These are phyloP conservation scores for Pandion haliaetus DNA, from an alignment of 2,113 vertebrate species.

Conservation along the genomic window DNA sequence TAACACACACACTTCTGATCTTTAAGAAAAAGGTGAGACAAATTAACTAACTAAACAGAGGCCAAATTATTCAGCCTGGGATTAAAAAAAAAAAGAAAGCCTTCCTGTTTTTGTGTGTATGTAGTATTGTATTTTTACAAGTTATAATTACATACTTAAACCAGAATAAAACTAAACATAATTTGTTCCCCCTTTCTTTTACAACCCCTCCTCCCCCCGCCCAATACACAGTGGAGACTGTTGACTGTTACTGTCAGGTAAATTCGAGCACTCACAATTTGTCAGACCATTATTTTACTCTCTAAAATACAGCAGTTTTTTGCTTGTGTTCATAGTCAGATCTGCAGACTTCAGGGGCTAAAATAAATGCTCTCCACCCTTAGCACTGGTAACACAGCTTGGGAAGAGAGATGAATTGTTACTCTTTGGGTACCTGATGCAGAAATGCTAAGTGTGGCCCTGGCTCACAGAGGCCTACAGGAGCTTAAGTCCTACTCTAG, in stretches of 20 bases:
- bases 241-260: not conserved
- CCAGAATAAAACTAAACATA: not conserved
- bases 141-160: not conserved
- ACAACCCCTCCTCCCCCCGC: not conserved
- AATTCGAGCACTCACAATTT: not conserved
- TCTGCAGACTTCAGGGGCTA: not conserved
- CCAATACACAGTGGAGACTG: not conserved
- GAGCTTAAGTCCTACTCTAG: not conserved
- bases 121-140: slow-evolving; percentile 31
- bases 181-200: not conserved
- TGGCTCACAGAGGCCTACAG: not conserved
- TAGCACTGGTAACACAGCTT: not conserved
- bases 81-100: not conserved
- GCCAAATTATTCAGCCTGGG: not conserved
- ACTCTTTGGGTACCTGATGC: not conserved
- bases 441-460: not conserved
- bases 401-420: not conserved
- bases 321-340: not conserved
- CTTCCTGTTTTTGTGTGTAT: not conserved
- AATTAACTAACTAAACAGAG: slow-evolving; percentile 8
- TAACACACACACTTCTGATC: not conserved
- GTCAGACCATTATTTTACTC: not conserved
- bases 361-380: not conserved
- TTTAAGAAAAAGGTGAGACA: not conserved
- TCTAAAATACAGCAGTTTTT: not conserved